These are phyloP conservation scores for Trichonephila clavata DNA, from an alignment of 1,140 invertebrate genomes.

Conservation along the genomic window DNA sequence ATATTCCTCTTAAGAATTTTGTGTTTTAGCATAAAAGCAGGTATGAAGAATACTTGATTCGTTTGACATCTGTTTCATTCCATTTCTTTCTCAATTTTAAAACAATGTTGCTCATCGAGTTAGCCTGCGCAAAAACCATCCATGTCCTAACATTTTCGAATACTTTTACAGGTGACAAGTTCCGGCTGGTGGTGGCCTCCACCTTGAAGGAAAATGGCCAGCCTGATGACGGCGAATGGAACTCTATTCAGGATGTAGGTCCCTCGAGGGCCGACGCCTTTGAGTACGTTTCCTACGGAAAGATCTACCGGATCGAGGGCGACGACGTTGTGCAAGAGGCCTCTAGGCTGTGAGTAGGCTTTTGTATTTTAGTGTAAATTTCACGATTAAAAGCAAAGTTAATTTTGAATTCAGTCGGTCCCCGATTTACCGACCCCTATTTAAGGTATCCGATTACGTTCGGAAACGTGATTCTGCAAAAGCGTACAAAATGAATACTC, in stretches of 20 bases:
- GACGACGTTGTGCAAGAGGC: constrained; percentile 95
- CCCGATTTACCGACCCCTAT: too few relatives aligned
- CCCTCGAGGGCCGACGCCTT: constrained; percentile 96
- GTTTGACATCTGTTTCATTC: too few relatives aligned
- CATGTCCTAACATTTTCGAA: background rate
- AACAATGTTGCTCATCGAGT: background rate
- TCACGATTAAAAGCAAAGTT: too few relatives aligned
- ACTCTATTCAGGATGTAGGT: constrained; percentile 87
- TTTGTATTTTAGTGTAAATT: too few relatives aligned
- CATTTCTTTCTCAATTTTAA: too few relatives aligned
- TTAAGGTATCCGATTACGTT: too few relatives aligned
- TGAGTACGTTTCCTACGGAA: constrained; percentile 99
- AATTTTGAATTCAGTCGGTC: too few relatives aligned
- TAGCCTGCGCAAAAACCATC: background rate
- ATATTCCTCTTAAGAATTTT: too few relatives aligned
- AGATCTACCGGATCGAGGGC: constrained; percentile 98
- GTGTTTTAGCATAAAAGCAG: too few relatives aligned
- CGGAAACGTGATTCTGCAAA: too few relatives aligned
- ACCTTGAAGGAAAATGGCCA: constrained; percentile 98
- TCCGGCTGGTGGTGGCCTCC: constrained; percentile 95
- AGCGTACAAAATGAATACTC: too few relatives aligned
- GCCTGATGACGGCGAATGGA: constrained; percentile 96
- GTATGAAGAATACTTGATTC: too few relatives aligned
- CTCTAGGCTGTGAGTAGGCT: constrained; percentile 86
- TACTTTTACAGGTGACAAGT: constrained; percentile 88